Base-by-base conservation (phyloP, 1,140 invertebrate genomes). In the Colletes latitarsis region DNA sequence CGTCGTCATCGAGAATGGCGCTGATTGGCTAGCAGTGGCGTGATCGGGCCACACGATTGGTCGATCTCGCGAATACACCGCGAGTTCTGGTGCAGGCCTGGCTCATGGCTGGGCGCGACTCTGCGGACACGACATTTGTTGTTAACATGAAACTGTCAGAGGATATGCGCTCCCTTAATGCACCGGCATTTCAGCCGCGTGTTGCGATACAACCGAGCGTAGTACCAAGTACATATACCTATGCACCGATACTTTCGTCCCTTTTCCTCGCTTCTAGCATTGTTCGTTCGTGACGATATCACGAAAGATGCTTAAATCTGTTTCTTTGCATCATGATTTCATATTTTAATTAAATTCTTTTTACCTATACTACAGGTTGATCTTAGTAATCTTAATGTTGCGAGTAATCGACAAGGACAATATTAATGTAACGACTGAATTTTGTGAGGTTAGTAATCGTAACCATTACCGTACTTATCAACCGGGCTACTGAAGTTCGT, bases 141-240 rank as follows among this genome's bases (percentile, higher is more conserved):
- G 89, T 30, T 30, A 30, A 91, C 89, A 88, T 89, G 81, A 90
- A 91, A 90, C 90, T 91, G 90, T 90, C 90, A 91, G 77, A 77
- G 77, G 85, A 63, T 85, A 88, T 77, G 64, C 83, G 70, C 62
- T 70, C 81, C 41, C 71, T 70, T 58, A 62, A 55, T 68, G 67
- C n/a, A 19, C 75, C 80, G 75, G 75, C 60, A 66, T 77, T 62
- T 60, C 15, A 64, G n/a, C 15, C 19, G 53, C 19, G 21, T 21
- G 58, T 62, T 46, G 57, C 49, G 12, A 21, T 12, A 52, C 58
- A 4, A 52, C 12, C 17, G 10, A 19, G 5, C 17, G 49, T 49
- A 49, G 3, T 46, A 46, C 30, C 43, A 46, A 6, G 9, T 46
- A 46, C 5, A 0, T 46, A 9, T 39, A 53, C 19, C 15, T 64